phyloP scores from a whole-genome alignment of 2,797 vertebrate species.

The Artibeus lituratus region DNA sequence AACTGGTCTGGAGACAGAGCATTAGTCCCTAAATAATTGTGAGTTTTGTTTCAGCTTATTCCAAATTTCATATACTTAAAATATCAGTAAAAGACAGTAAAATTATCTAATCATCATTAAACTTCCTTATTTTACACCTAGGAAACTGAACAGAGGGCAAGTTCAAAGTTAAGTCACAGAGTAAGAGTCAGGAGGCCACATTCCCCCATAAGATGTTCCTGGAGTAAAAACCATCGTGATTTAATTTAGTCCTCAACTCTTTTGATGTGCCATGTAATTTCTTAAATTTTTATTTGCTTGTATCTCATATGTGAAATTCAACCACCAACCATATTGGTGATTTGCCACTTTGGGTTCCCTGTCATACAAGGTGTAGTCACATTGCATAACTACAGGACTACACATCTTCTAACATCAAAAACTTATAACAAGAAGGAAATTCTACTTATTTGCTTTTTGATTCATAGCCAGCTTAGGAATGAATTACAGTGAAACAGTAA shows the following conservation, averaged over 20 bases:
- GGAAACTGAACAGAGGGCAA: neutral
- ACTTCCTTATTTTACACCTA: neutral
- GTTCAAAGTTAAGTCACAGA: neutral
- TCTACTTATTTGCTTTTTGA: neutral
- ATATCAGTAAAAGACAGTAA: neutral
- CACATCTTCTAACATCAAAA: neutral
- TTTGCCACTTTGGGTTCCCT: neutral
- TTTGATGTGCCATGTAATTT: slow-evolving; percentile 12
- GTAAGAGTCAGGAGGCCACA: neutral
- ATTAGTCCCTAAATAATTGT: neutral
- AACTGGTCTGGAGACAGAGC: neutral
- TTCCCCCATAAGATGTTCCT: neutral
- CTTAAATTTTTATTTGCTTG: slow-evolving; percentile 29
- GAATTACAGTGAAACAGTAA: slow-evolving; percentile 16
- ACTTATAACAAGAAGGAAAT: slow-evolving; percentile 6
- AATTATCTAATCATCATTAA: neutral
- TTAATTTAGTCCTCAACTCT: neutral
- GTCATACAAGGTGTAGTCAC: neutral
- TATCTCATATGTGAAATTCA: neutral
- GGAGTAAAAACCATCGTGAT: neutral
- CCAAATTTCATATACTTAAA: neutral
- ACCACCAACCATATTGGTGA: neutral
- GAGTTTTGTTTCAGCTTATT: neutral
- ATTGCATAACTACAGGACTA: neutral
- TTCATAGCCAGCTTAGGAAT: neutral